Base-by-base conservation (phyloP, 2,113 vertebrate species). In the Fulica atra region DNA sequence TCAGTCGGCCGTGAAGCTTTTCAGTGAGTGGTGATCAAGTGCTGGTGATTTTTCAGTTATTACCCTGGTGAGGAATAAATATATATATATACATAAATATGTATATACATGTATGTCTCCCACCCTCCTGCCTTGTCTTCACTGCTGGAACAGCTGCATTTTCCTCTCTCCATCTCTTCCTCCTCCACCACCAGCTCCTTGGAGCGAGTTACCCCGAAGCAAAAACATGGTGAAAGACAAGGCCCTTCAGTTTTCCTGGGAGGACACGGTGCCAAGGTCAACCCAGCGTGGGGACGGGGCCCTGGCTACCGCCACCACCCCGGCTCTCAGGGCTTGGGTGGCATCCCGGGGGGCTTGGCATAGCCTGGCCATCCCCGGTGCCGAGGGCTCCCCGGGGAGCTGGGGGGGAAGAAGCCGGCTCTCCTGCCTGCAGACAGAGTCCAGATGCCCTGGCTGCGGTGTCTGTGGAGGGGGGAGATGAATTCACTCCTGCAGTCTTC, bases 381-480 rank as follows among this genome's bases (percentile, higher is more conserved):
- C 0, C 2, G 64, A 33, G 76, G 17, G 88, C 15, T 83, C 71
- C n/a, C 53, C 0, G 3, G 65, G 23, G 9, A 16, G 66, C 5
- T 1, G 2, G 36, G 70, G 68, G 42, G 42, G 48, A 44, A 24
- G 29, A 51, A 92, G 66, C 60, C 8, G 0, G 65, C 68, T 56
- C 38, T 42, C 44, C 95, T 89, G 35, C 83, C 74, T 70, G 84
- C 85, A 53, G 96, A 97, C 95, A 91, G 33, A 74, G 73, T 95
- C 76, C 92, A 93, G 95, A 95, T 88, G 92, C 95, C 93, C 92
- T 35, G 97, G 94, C 94, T 83, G 88, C 14, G 24, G 94, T 33
- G 64, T 92, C 96, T 89, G 90, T 71, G 88, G 94, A 91, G 95
- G 72, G 94, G 94, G 48, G 91, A 84, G 93, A 95, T 88, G 93